Evolutionary conservation across 2,797 vertebrate species (phyloP).

Genomic region (Artibeus jamaicensis): DNA sequence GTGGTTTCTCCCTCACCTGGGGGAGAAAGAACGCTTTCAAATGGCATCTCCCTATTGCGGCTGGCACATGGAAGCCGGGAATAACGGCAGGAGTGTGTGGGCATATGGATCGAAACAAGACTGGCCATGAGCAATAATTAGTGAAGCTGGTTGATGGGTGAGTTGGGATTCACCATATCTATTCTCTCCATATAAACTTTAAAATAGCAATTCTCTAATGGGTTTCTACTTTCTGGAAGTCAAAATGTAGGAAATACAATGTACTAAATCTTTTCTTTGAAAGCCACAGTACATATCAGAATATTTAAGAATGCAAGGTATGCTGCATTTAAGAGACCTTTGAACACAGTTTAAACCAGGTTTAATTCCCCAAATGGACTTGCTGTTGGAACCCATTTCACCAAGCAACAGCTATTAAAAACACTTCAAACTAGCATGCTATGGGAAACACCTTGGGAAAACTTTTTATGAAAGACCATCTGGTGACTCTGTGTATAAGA

Average conservation of each 20-base stretch:
- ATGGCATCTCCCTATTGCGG: neutral
- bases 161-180: neutral
- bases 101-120: neutral
- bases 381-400: neutral
- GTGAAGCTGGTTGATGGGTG: neutral
- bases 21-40: neutral
- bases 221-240: neutral
- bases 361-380: neutral
- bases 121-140: neutral
- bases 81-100: neutral
- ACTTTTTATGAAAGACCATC: neutral
- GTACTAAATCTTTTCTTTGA: neutral
- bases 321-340: neutral
- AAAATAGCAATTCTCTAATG: conserved; percentile 8
- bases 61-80: neutral
- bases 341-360: neutral
- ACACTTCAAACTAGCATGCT: neutral
- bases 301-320: neutral
- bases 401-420: neutral
- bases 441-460: neutral
- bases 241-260: neutral
- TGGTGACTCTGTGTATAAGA: neutral
- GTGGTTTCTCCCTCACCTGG: neutral
- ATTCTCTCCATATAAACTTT: neutral
- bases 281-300: neutral